A percentile compares a stretch with the other conserved stretches of the same genome.
These are phyloP conservation scores for Prionailurus viverrinus DNA, from an alignment of 2,113 vertebrate species.

Conservation along the genomic window DNA sequence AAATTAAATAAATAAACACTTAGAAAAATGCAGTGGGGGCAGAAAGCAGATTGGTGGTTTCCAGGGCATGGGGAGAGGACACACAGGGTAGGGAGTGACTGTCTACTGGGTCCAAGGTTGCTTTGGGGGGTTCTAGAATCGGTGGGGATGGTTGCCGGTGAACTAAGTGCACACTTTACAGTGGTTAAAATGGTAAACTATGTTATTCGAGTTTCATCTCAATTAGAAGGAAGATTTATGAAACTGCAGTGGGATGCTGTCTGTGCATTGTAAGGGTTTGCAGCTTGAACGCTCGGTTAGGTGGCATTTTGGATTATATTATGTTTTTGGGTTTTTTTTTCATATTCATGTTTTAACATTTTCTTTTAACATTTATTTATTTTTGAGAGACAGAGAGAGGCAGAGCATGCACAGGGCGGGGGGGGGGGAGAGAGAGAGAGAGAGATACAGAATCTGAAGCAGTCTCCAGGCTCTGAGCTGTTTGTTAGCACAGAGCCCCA, in stretches of 20 bases:
- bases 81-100: not conserved
- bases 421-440: too few relatives aligned
- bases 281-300: not conserved
- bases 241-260: not conserved
- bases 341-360: too few relatives aligned
- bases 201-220: not conserved
- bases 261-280: not conserved
- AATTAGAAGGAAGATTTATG: not conserved
- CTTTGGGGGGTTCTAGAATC: not conserved
- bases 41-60: not conserved
- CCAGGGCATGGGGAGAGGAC: not conserved
- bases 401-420: too few relatives aligned
- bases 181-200: not conserved
- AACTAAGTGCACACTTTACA: not conserved
- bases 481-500: too few relatives aligned
- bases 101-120: not conserved
- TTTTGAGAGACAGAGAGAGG: too few relatives aligned
- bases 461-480: too few relatives aligned
- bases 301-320: not conserved
- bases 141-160: not conserved
- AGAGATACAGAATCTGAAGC: too few relatives aligned
- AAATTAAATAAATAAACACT: too few relatives aligned
- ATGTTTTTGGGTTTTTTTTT: not conserved
- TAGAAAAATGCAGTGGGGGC: not conserved
- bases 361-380: too few relatives aligned